Base-by-base conservation (phyloP, 2,113 vertebrate genomes). In the Lepidothrix coronata region DNA sequence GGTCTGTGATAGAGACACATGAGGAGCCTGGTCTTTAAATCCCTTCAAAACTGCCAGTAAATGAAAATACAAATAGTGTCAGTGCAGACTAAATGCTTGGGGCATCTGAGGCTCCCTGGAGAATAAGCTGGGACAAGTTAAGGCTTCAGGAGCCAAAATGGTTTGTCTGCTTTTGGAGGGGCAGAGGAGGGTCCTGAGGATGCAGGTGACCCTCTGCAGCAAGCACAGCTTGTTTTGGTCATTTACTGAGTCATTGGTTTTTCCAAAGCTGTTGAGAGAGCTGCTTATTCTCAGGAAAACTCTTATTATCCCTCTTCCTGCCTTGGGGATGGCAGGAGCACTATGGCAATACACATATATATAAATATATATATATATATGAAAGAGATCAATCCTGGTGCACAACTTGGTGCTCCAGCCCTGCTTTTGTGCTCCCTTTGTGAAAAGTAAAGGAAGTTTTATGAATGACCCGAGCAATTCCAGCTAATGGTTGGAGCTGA, bases 401-500 rank as follows among this genome's bases (percentile, higher is more conserved):
- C 43, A 62, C 23, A 17, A 74, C 74, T 86, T 24, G 72, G 35
- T 84, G 82, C 92, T 93, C 85, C 93, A 75, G 96, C 78, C 58
- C 72, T 80, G 95, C 95, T 95, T 90, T 93, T 87, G 92, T 75
- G 65, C 96, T 97, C 88, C 82, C 83, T 96, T 59, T 13, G 17
- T 85, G 95, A 74, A 59, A 92, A 94, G 94, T 67, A 83, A 72
- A 93, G 91, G 77, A 43, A 97, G 87, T 94, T 94, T 97, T 97
- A 97, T 97, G 97, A 97, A 98, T 78, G 97, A 97, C 91, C 94
- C 25, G 43, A 95, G 96, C 95, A 91, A 95, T 98, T 91, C 70
- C 94, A 89, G 92, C 96, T 98, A 96, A 98, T 97, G 97, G 96
- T 94, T 95, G 71, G 91, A 95, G 97, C 96, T 97, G 95, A 93